Conservation (phyloP, 2,113 vertebrate species). For the Coracopsis vasa region DNA sequence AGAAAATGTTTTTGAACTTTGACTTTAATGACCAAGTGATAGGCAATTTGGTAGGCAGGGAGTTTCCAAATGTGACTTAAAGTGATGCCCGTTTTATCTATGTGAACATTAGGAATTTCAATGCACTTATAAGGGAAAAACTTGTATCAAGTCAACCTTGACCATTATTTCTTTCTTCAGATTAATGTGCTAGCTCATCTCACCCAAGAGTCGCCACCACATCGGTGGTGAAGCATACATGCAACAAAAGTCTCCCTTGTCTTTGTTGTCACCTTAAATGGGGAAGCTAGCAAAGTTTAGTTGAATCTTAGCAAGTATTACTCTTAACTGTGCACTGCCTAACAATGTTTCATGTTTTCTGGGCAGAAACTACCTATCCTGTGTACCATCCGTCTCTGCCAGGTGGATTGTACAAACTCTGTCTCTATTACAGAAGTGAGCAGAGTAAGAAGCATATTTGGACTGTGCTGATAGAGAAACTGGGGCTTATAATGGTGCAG, state of each 20-base stretch:
- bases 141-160: not conserved
- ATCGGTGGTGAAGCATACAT: not conserved
- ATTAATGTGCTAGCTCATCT: not conserved
- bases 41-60: constrained; percentile 1
- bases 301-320: not conserved
- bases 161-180: not conserved
- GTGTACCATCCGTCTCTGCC: not conserved
- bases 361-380: not conserved
- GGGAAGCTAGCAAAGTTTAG: not conserved
- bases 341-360: not conserved
- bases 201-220: not conserved
- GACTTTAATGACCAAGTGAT: constrained; percentile 20
- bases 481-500: not conserved
- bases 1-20: constrained; percentile 48
- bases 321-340: not conserved
- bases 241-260: not conserved
- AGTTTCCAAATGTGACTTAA: not conserved
- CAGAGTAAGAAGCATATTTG: not conserved
- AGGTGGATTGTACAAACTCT: not conserved
- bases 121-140: not conserved
- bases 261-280: not conserved
- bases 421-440: not conserved
- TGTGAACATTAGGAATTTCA: not conserved
- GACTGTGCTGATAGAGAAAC: not conserved
- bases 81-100: not conserved